Percentiles rank a stretch among this genome's conserved stretches.
phyloP scores from a whole-genome alignment of 2,888 invertebrate species.

The Halocaridina rubra region DNA sequence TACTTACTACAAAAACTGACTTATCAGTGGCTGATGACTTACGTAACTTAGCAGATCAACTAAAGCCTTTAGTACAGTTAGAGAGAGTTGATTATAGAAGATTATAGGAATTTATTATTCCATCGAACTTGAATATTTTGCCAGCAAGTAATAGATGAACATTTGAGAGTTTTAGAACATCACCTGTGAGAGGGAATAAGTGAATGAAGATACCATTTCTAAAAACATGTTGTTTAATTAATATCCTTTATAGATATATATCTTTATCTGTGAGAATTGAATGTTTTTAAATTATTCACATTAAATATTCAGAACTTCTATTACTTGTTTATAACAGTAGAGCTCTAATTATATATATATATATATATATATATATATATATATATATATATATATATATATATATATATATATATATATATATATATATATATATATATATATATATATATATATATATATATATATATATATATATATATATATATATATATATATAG shows the following conservation, averaged over 20 bases:
- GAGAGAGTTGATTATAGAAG: conserved; percentile 88
- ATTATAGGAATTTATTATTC: too few species aligned
- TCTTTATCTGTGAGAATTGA: too few species aligned
- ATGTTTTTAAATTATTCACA: too few species aligned
- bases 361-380: conserved; percentile 22
- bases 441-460: neutral
- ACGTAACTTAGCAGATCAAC: conserved; percentile 92
- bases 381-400: conserved; percentile 33
- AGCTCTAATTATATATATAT: neutral
- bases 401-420: conserved; percentile 30
- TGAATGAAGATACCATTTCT: too few species aligned
- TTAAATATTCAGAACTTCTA: neutral
- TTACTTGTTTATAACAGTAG: neutral
- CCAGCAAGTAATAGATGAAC: too few species aligned
- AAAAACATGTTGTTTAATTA: too few species aligned
- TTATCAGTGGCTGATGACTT: conserved; percentile 96
- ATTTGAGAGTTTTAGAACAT: too few species aligned
- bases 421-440: conserved; percentile 5
- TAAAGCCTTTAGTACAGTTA: conserved; percentile 89
- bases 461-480: neutral
- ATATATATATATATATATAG: neutral
- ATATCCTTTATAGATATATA: too few species aligned
- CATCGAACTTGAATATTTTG: too few species aligned
- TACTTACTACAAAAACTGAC: conserved; percentile 89
- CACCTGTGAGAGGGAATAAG: too few species aligned